Evolutionary conservation across 2,888 invertebrate species (phyloP), one percentile per base, ranked within the genome.

Genomic region (Brachylomia viminalis): DNA sequence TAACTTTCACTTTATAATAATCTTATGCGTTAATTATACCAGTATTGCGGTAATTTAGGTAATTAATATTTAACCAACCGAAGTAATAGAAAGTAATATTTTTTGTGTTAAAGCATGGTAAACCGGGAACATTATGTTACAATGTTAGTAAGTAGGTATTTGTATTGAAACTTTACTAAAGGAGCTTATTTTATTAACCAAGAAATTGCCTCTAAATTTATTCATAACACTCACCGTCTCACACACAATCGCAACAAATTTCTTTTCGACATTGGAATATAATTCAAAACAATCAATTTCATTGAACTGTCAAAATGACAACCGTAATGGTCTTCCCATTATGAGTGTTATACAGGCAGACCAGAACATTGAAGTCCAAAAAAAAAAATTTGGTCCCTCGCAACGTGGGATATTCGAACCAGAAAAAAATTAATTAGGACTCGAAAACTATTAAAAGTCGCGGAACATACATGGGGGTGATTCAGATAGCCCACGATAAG

Each of bases 1-100:
- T 42, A 77, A 85, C 87, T 87, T 86, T 88, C 88, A 78, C 80
- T 77, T 56, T 62, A 69, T 68, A 66, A 76, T 77, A 62, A 82
- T 62, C 30, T 61, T 71, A 64, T 73, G 20, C 49, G 68, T 79
- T 80, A 78, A 86, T 84, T 79, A 72, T 72, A 72, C 65, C 56
- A 61, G 71, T 72, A 66, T 75, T 54, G 45, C 20, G 27, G 58
- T 49, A 65, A 47, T 69, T 79, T 65, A 49, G 47, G n/a, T 49
- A 30, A 56, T 52, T 47, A 30, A 61, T 58, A 65, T 38, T n/a
- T 1, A 64, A 67, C 11, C 33, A 62, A 68, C 3, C 7, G 30
- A 73, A 45, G 42, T 33, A 47, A 27, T 56, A 67, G 27, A n/a
- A 61, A 62, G 30, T 61, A 62, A 56, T 58, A 58, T 49, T 8